Conservation (phyloP, 2,113 vertebrate species). For the Hydrochoerus hydrochaeris region DNA sequence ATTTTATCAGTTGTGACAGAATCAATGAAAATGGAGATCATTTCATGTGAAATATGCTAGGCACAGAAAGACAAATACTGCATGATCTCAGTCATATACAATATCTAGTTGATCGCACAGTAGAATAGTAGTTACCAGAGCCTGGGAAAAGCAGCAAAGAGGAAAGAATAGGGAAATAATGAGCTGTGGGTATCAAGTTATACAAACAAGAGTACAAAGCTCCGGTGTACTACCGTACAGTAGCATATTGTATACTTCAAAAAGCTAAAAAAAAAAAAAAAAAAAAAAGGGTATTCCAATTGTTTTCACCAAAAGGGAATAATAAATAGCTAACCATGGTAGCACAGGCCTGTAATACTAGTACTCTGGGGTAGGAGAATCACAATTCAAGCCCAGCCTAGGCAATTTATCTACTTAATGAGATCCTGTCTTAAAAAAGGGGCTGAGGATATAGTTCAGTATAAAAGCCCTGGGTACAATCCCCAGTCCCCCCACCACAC, state of each 20-base stretch:
- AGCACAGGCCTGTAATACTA: not conserved
- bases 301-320: not conserved
- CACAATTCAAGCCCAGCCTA: not conserved
- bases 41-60: not conserved
- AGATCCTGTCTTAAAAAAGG: not conserved
- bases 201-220: too few relatives aligned
- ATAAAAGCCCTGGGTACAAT: not conserved
- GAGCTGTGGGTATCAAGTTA: not conserved
- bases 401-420: not conserved
- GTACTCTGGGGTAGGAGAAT: not conserved
- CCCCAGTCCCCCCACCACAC: not conserved
- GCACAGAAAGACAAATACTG: not conserved
- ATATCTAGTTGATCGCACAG: not conserved
- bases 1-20: not conserved
- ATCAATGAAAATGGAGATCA: not conserved
- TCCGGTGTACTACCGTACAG: not conserved
- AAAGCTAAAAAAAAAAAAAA: not conserved
- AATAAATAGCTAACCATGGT: not conserved
- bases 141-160: not conserved
- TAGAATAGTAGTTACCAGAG: not conserved
- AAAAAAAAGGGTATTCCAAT: not conserved
- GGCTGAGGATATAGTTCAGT: not conserved
- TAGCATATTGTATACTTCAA: not conserved
- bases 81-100: not conserved
- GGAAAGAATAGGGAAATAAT: not conserved